Evolutionary conservation across 37 sponge, comb jelly and placozoan genomes (phyloP).

Genomic region (Eunapius fragilis): DNA sequence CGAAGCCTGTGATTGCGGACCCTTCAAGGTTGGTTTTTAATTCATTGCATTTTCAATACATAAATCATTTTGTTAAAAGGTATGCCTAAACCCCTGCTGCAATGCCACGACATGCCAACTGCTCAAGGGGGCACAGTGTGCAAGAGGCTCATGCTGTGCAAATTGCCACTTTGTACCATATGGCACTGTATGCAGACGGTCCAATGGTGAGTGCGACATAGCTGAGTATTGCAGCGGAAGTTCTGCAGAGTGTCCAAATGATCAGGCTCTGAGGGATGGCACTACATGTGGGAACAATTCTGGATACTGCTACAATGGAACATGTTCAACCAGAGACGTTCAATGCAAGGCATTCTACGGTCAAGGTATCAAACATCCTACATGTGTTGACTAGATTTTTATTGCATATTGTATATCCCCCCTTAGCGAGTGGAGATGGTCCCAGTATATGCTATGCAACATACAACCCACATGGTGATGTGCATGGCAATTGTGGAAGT

Average conservation of each 20-base stretch:
- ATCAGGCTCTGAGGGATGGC: conserved; percentile 45
- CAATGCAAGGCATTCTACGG: conserved; percentile 52
- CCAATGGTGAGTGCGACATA: conserved; percentile 55
- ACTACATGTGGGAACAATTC: conserved; percentile 20
- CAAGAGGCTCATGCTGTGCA: conserved; percentile 45
- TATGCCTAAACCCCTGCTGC: conserved; percentile 79
- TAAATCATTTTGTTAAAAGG: conserved; percentile 15
- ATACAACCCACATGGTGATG: conserved; percentile 26
- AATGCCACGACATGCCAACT: conserved; percentile 75
- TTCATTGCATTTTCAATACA: too few species aligned
- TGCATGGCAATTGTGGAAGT: conserved; percentile 57
- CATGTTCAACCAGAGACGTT: conserved; percentile 13
- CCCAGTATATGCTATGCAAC: conserved; percentile 9
- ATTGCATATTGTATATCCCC: too few species aligned
- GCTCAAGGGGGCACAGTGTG: conserved; percentile 46
- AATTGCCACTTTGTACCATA: conserved; percentile 35
- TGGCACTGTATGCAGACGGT: conserved; percentile 40
- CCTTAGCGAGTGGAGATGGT: conserved; percentile 6
- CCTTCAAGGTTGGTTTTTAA: background rate
- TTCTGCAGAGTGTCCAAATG: conserved; percentile 63
- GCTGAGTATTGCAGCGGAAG: conserved; percentile 64
- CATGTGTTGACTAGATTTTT: too few species aligned
- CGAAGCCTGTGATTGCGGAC: conserved; percentile 84
- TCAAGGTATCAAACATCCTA: too few species aligned
- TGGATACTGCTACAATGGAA: conserved; percentile 66